Conservation (phyloP, 53 echinoderm and acorn worm species). For the Mesocentrotus franciscanus region DNA sequence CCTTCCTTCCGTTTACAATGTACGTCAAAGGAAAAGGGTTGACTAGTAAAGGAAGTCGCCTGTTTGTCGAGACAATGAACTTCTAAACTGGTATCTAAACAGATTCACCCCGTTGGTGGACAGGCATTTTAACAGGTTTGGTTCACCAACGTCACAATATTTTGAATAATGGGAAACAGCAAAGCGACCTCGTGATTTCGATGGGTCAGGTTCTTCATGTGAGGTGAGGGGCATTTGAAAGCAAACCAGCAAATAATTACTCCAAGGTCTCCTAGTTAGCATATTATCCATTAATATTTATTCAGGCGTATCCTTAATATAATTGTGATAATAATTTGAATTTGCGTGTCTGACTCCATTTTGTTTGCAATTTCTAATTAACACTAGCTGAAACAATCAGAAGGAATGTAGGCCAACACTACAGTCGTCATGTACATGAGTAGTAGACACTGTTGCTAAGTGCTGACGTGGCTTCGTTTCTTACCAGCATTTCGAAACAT, state of each 20-base stretch:
- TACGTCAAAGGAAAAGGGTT: slow-evolving; percentile 25
- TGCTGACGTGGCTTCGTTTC: too few species aligned
- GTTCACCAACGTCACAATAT: neutral
- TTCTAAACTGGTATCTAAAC: slow-evolving; percentile 4
- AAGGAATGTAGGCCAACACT: too few species aligned
- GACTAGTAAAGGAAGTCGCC: neutral
- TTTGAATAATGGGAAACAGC: too few species aligned
- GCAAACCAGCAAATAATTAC: neutral
- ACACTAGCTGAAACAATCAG: too few species aligned
- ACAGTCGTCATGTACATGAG: too few species aligned
- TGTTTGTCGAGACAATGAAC: neutral
- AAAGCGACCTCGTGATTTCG: too few species aligned
- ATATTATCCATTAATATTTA: neutral
- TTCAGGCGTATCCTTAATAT: neutral
- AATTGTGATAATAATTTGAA: neutral
- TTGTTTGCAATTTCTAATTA: neutral
- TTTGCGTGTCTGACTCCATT: neutral
- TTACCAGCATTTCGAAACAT: too few species aligned
- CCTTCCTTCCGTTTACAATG: neutral
- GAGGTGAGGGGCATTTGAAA: too few species aligned
- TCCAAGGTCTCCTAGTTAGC: neutral
- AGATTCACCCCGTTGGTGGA: neutral
- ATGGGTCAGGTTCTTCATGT: too few species aligned
- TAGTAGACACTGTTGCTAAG: too few species aligned
- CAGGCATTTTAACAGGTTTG: neutral